A percentile compares a stretch with the other conserved stretches of the same genome.
Evolutionary conservation across 2,113 vertebrate genomes (phyloP).

Genomic region (Diphyllodes magnificus): DNA sequence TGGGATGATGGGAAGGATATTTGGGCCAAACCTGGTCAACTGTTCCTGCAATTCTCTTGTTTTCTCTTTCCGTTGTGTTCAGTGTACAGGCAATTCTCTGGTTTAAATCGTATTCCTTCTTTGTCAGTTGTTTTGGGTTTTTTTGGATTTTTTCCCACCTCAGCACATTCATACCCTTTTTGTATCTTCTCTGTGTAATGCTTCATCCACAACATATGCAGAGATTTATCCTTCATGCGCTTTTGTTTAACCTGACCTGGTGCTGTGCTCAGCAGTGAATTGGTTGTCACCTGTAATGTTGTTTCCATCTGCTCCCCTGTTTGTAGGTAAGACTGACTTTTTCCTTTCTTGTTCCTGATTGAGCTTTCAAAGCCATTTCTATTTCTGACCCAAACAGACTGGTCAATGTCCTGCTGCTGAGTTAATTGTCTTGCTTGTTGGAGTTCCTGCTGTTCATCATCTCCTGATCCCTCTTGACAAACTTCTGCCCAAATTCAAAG

Average conservation of each 20-base stretch:
- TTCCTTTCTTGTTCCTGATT: not conserved
- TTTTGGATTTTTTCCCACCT: not conserved
- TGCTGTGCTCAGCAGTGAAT: not conserved
- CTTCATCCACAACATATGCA: not conserved
- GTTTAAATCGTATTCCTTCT: not conserved
- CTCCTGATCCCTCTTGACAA: not conserved
- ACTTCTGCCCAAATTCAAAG: constrained; percentile 20
- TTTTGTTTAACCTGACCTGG: not conserved
- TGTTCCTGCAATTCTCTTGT: not conserved
- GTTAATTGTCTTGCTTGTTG: constrained; percentile 7
- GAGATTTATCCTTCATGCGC: not conserved
- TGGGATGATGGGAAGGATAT: not conserved
- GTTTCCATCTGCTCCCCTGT: not conserved
- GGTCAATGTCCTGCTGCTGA: not conserved
- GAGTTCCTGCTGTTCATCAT: constrained; percentile 23
- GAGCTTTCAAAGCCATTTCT: not conserved
- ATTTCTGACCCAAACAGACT: not conserved
- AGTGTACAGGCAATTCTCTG: not conserved
- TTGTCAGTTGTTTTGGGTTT: not conserved
- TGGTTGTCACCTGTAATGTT: not conserved
- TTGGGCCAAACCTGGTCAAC: not conserved
- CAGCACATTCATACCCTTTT: not conserved
- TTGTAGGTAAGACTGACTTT: not conserved
- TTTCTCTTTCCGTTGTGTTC: not conserved
- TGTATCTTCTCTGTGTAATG: not conserved